phyloP scores from a whole-genome alignment of 2,113 vertebrate genomes.

The Sorex fumeus region DNA sequence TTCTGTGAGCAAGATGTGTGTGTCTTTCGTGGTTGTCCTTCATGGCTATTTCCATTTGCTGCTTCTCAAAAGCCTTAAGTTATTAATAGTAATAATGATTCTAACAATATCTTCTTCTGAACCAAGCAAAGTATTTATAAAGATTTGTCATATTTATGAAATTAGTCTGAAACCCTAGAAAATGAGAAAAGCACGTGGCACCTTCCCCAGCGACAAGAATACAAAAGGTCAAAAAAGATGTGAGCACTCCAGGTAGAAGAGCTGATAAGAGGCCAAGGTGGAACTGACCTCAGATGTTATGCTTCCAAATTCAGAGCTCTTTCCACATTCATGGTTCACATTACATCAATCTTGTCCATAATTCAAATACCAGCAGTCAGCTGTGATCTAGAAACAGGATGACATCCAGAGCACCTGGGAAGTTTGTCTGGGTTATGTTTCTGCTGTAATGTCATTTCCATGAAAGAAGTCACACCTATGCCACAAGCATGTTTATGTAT shows the following conservation, averaged over 20 bases:
- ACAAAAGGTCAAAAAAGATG: background rate
- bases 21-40: background rate
- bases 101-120: constrained; percentile 18
- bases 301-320: background rate
- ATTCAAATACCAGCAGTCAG: constrained; percentile 33
- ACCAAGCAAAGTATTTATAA: background rate
- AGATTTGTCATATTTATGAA: background rate
- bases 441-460: background rate
- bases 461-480: background rate
- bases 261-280: background rate
- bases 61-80: background rate
- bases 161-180: constrained; percentile 14
- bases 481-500: background rate
- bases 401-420: background rate
- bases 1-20: background rate
- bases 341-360: constrained; percentile 3
- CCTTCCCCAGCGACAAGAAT: background rate
- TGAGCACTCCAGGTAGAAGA: background rate
- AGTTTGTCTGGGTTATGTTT: background rate
- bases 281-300: constrained; percentile 6
- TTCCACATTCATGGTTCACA: background rate
- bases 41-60: background rate
- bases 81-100: background rate
- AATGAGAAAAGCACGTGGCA: background rate
- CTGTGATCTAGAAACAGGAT: background rate